These are phyloP conservation scores for Parazoanthus swiftii DNA, from an alignment of 92 coral and sea anemone genomes.

Conservation along the genomic window DNA sequence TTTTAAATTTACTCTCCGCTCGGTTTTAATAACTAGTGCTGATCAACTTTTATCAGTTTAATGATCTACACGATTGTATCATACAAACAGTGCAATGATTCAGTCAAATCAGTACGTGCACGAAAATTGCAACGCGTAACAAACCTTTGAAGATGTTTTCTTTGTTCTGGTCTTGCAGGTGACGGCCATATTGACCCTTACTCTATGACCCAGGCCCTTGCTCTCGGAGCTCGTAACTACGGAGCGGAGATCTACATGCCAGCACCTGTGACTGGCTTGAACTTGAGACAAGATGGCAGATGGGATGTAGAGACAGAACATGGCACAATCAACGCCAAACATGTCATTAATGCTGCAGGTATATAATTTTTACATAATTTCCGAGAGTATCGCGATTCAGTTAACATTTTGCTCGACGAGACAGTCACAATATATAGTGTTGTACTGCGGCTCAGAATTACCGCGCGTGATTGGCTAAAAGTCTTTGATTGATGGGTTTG, in stretches of 20 bases:
- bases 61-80: too few relatives aligned
- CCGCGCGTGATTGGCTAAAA: too few relatives aligned
- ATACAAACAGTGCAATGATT: too few relatives aligned
- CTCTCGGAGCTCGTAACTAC: slow-evolving; percentile 93
- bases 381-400: too few relatives aligned
- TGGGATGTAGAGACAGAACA: slow-evolving; percentile 96
- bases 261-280: slow-evolving; percentile 84
- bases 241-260: slow-evolving; percentile 99
- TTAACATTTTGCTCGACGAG: too few relatives aligned
- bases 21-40: too few relatives aligned
- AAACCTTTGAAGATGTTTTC: neutral
- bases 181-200: slow-evolving; percentile 98
- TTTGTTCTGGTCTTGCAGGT: slow-evolving; percentile 43
- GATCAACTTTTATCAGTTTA: too few relatives aligned
- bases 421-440: too few relatives aligned
- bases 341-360: slow-evolving; percentile 98
- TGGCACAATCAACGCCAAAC: slow-evolving; percentile 89
- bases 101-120: neutral
- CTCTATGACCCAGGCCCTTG: slow-evolving; percentile 90
- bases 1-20: too few relatives aligned
- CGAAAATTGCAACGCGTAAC: neutral
- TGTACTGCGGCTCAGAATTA: too few relatives aligned
- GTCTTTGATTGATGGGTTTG: too few relatives aligned
- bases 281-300: slow-evolving; percentile 72
- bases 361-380: neutral